These are phyloP conservation scores for Brachyrhaphis roseni DNA, from an alignment of 2,797 vertebrate species.

Conservation along the genomic window DNA sequence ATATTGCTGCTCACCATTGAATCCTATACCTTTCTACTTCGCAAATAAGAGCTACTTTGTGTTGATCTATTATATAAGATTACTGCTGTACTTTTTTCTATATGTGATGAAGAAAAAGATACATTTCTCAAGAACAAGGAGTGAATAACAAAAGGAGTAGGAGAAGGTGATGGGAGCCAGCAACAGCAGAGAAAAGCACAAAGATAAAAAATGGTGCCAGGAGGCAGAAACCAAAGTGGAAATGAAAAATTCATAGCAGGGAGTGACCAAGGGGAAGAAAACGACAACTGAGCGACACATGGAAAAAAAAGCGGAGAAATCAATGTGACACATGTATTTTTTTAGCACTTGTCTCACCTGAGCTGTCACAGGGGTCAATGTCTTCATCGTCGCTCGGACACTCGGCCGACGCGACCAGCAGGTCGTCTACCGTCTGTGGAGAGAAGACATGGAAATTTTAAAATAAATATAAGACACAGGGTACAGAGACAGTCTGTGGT, in stretches of 20 bases:
- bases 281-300: conserved; percentile 11
- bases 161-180: conserved; percentile 11
- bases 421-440: conserved; percentile 88
- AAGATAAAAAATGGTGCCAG: conserved; percentile 33
- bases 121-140: neutral
- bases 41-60: neutral
- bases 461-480: neutral
- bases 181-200: conserved; percentile 10
- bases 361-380: conserved; percentile 98
- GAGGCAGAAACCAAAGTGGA: conserved; percentile 47
- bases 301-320: neutral
- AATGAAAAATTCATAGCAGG: conserved; percentile 63
- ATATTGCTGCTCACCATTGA: neutral
- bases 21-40: neutral
- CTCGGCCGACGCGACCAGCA: conserved; percentile 97
- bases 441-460: conserved; percentile 21
- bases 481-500: conserved; percentile 5
- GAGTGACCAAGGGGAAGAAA: conserved; percentile 17
- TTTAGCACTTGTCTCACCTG: conserved; percentile 85
- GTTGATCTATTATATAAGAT: neutral
- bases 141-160: conserved; percentile 11
- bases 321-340: conserved; percentile 10
- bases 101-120: neutral
- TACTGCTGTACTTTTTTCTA: conserved; percentile 16
- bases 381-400: conserved; percentile 98